These are phyloP conservation scores for Melanophora roralis DNA, from an alignment of 2,888 invertebrate species.

Conservation along the genomic window DNA sequence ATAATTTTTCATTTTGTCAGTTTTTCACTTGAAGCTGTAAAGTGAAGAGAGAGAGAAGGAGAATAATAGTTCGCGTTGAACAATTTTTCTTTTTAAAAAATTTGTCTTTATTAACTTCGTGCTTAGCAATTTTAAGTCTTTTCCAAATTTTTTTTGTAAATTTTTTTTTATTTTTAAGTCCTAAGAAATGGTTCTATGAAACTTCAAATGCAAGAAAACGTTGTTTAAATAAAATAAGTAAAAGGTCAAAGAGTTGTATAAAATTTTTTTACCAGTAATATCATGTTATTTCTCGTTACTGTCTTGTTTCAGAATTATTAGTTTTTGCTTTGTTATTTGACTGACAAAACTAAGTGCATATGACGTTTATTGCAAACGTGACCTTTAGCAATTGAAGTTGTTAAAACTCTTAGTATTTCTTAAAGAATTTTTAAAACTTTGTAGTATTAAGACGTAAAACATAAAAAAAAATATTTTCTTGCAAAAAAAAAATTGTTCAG, in stretches of 20 bases:
- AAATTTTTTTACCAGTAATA: conserved; percentile 5
- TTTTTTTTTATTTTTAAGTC: background rate
- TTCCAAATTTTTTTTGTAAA: conserved; percentile 2
- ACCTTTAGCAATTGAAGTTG: too few relatives aligned
- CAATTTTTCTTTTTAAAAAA: conserved; percentile 65
- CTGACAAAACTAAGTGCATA: conserved; percentile 34
- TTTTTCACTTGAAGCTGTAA: conserved; percentile 38
- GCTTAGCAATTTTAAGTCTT: conserved; percentile 58
- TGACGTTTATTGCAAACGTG: conserved; percentile 57
- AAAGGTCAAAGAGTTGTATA: background rate
- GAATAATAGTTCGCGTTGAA: conserved; percentile 4
- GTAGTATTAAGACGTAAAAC: too few relatives aligned
- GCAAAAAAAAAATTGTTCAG: too few relatives aligned
- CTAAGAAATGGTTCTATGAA: too few relatives aligned
- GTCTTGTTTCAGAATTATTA: too few relatives aligned
- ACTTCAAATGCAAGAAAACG: too few relatives aligned
- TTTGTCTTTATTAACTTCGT: conserved; percentile 76
- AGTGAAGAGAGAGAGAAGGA: conserved; percentile 23
- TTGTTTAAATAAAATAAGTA: too few relatives aligned
- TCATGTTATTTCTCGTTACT: conserved; percentile 12
- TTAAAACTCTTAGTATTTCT: too few relatives aligned
- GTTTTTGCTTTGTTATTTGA: background rate
- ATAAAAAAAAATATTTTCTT: too few relatives aligned
- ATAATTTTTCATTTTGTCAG: conserved; percentile 35
- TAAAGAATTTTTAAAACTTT: too few relatives aligned